Base-by-base conservation (phyloP, 2,888 invertebrate species). In the Pollenia labialis region DNA sequence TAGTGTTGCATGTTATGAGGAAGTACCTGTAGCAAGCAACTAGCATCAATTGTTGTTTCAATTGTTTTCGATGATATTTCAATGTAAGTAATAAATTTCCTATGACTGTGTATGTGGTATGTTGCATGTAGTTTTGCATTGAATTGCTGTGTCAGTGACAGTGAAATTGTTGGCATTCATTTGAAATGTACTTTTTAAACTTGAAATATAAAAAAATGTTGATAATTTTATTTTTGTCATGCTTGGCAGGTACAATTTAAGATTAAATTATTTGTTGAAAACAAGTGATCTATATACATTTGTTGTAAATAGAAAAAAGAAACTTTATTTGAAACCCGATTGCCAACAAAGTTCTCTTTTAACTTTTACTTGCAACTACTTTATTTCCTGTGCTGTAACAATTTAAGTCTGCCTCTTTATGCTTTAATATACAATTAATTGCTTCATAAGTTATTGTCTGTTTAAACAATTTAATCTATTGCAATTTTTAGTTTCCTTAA, bases 91-190 rank as follows among this genome's bases (percentile, higher is more conserved):
- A 66, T 74, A 50, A 66, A 14, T 18, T n/a, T n/a, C 10, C 4
- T 32, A 32, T 32, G 32, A 6, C 4, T 32, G 32, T 62, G 42
- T 18, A 32, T 79, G n/a, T 62, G 32, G 44, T 74, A 68, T 62
- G 80, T 86, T 85, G 86, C 87, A 85, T 85, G 79, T 40, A 42
- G 64, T 62, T 60, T 60, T 40, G 46, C 32, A 54, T 64, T 75
- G 71, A 82, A 82, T 83, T 85, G 64, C 64, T 52, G 81, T 88
- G 83, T 54, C 66, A 85, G 74, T 92, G 92, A 92, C 92, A 92
- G 91, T 92, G 91, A 92, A 92, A 92, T 91, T 92, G 89, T 87
- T 88, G 85, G 91, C 91, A 91, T 91, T 66, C 52, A 54, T 60
- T 68, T 62, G 40, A 12, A 75, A 75, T 52, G 14, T 42, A 52